Percentiles rank a stretch among this genome's conserved stretches.
Conservation (phyloP, 2,797 vertebrate genomes). For the Sebastiscus albofasciatus region DNA sequence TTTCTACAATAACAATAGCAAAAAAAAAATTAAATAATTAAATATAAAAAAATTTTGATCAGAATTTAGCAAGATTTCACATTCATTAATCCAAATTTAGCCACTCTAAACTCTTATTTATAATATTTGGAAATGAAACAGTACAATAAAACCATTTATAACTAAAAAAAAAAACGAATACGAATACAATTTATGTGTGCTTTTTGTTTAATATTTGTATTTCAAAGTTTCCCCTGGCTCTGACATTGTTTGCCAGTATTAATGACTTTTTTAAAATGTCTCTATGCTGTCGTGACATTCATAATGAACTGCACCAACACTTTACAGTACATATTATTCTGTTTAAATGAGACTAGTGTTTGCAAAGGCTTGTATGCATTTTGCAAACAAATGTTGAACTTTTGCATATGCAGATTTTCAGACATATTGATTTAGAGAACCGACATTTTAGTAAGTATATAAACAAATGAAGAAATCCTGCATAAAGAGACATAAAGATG, state of each 20-base stretch:
- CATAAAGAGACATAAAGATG: neutral
- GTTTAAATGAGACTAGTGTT: neutral
- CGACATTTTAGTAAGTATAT: neutral
- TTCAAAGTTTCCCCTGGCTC: too few species aligned
- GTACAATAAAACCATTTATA: too few species aligned
- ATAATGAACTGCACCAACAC: neutral
- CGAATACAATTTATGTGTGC: too few species aligned
- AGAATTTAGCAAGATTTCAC: too few species aligned
- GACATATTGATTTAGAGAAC: neutral
- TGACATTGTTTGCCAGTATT: too few species aligned
- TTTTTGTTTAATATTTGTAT: too few species aligned
- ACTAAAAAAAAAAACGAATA: too few species aligned
- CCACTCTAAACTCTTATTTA: too few species aligned
- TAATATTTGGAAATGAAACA: rapidly evolving
- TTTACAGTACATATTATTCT: neutral
- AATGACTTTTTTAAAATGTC: too few species aligned
- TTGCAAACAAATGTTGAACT: neutral
- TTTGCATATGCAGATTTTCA: neutral
- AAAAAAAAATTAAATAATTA: too few species aligned
- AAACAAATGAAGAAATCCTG: neutral
- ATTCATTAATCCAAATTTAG: rapidly evolving
- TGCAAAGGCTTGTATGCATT: neutral
- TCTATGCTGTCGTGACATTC: neutral
- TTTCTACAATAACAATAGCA: too few species aligned
- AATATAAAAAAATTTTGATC: too few species aligned